Percentiles rank a stretch among this genome's conserved stretches.
Evolutionary conservation across 2,888 invertebrate species (phyloP).

Genomic region (Drosophila picticornis): DNA sequence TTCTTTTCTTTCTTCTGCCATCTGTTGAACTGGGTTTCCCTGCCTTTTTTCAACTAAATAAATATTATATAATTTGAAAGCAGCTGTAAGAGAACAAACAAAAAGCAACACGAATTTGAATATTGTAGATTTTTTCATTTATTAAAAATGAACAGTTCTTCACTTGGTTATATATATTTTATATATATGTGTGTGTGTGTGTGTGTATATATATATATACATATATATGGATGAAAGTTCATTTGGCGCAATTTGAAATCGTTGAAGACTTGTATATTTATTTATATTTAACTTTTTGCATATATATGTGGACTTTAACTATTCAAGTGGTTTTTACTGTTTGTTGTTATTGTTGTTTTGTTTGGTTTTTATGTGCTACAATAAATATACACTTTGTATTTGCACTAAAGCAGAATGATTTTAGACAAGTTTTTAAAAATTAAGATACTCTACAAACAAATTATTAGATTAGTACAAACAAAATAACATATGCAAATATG

Average conservation of each 20-base stretch:
- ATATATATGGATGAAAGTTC: slow-evolving; percentile 62
- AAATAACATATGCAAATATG: slow-evolving; percentile 52
- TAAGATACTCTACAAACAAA: slow-evolving; percentile 34
- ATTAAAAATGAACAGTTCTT: slow-evolving; percentile 57
- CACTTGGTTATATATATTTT: slow-evolving; percentile 51
- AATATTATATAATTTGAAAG: not conserved
- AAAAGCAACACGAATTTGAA: not conserved
- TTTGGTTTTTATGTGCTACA: slow-evolving; percentile 31
- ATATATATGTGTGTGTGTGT: not conserved
- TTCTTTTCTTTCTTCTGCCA: not conserved
- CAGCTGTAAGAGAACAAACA: not conserved
- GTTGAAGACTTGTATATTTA: slow-evolving; percentile 47
- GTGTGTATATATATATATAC: slow-evolving; percentile 9
- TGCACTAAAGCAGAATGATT: slow-evolving; percentile 56
- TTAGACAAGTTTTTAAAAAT: slow-evolving; percentile 23
- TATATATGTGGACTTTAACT: slow-evolving; percentile 45
- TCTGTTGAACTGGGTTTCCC: not conserved
- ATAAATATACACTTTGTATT: slow-evolving; percentile 31
- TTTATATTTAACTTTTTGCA: slow-evolving; percentile 42
- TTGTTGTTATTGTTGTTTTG: slow-evolving; percentile 1
- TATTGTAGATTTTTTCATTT: slow-evolving; percentile 41
- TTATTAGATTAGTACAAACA: slow-evolving; percentile 48
- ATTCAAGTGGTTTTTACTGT: slow-evolving; percentile 27
- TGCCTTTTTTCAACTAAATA: not conserved
- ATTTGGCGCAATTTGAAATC: slow-evolving; percentile 76